These are phyloP conservation scores for Psilanteris sp. DNA, from an alignment of 1,140 invertebrate genomes.

Conservation along the genomic window DNA sequence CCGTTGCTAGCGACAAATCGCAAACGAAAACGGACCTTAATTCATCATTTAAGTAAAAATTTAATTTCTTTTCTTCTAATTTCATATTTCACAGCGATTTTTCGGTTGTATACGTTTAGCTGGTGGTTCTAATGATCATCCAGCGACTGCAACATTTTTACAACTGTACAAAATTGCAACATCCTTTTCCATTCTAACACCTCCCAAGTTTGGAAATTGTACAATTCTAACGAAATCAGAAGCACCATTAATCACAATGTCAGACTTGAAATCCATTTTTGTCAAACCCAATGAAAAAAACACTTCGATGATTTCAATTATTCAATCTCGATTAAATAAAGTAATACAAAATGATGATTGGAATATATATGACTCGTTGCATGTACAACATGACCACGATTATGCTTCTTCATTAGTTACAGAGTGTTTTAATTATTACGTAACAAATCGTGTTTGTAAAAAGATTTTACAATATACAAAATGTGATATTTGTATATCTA, in stretches of 20 bases:
- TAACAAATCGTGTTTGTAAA: slow-evolving; percentile 15
- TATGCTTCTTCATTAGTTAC: neutral
- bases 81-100: no score
- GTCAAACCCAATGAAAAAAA: neutral
- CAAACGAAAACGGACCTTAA: no score
- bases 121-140: slow-evolving; percentile 9
- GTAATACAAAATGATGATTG: neutral
- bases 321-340: slow-evolving; percentile 6
- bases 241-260: neutral
- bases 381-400: slow-evolving; percentile 17
- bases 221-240: neutral
- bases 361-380: neutral
- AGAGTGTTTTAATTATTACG: slow-evolving; percentile 12
- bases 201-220: slow-evolving; percentile 10
- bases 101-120: slow-evolving; percentile 6
- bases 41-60: no score
- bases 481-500: slow-evolving; percentile 1
- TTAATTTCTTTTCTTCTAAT: no score
- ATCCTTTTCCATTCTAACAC: neutral
- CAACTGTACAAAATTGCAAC: slow-evolving; percentile 6
- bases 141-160: slow-evolving; percentile 18
- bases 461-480: neutral
- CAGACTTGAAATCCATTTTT: slow-evolving; percentile 1
- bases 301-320: neutral
- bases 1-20: no score